These are phyloP conservation scores for Troides helena DNA, from an alignment of 2,888 invertebrate genomes.

Conservation along the genomic window DNA sequence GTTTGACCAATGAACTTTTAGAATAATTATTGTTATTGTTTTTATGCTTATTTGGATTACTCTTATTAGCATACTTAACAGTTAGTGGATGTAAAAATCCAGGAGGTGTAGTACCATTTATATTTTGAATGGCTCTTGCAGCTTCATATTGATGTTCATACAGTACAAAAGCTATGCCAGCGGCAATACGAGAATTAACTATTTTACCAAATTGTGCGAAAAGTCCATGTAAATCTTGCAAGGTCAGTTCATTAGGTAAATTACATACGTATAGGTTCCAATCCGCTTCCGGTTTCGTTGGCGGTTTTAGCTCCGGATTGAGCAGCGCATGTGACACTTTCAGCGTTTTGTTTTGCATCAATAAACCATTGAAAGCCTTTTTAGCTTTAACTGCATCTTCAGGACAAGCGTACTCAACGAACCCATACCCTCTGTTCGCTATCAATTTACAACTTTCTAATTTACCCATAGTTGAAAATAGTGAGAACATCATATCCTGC, in stretches of 20 bases:
- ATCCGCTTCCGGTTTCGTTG: constrained; percentile 77
- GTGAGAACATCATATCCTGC: constrained; percentile 80
- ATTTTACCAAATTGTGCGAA: constrained; percentile 80
- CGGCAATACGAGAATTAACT: constrained; percentile 79
- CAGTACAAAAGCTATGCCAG: constrained; percentile 78
- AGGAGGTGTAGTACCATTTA: constrained; percentile 73
- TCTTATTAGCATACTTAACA: constrained; percentile 81
- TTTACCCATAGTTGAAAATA: constrained; percentile 80
- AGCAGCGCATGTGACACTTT: constrained; percentile 77
- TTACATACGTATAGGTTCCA: constrained; percentile 80
- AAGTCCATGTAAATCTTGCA: constrained; percentile 78
- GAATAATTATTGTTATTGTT: constrained; percentile 75
- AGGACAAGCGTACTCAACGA: constrained; percentile 76
- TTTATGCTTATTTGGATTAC: constrained; percentile 77
- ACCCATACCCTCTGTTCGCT: constrained; percentile 79
- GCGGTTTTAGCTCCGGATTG: constrained; percentile 76
- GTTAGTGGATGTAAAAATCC: constrained; percentile 78
- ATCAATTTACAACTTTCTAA: constrained; percentile 80
- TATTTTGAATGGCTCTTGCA: constrained; percentile 74
- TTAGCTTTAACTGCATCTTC: constrained; percentile 77
- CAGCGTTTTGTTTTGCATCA: constrained; percentile 79
- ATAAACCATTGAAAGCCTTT: constrained; percentile 76
- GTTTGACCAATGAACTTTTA: constrained; percentile 70
- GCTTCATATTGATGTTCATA: constrained; percentile 77
- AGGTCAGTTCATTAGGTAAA: constrained; percentile 79